Conservation (phyloP, 2,113 vertebrate genomes). For the Myodes glareolus region DNA sequence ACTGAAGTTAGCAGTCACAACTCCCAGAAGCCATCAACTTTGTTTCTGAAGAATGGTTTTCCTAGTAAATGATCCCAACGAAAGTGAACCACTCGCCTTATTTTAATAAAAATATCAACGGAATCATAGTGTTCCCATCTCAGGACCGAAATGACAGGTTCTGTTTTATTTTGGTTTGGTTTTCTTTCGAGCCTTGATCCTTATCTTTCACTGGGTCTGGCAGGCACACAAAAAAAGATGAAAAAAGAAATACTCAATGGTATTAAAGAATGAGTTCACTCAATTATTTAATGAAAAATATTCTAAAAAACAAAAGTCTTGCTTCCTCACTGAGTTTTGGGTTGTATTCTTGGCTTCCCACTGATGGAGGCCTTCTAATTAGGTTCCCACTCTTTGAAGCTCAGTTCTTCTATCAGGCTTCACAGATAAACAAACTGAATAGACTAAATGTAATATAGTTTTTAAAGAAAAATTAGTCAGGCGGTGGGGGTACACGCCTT, state of each 20-base stretch:
- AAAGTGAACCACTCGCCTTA: slow-evolving; percentile 71
- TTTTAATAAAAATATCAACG: slow-evolving; percentile 64
- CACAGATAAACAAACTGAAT: neutral
- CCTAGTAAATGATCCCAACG: slow-evolving; percentile 53
- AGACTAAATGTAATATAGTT: neutral
- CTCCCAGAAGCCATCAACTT: slow-evolving; percentile 45
- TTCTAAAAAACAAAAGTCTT: neutral
- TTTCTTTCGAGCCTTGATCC: slow-evolving; percentile 51
- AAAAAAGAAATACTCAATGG: slow-evolving; percentile 63
- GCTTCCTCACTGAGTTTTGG: neutral
- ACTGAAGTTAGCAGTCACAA: slow-evolving; percentile 49
- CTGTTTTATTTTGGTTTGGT: neutral
- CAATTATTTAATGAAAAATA: neutral
- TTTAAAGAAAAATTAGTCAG: no score
- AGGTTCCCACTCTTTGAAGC: neutral
- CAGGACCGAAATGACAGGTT: slow-evolving; percentile 31
- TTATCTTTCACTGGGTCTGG: slow-evolving; percentile 53
- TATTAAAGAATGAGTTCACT: slow-evolving; percentile 18
- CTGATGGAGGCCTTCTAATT: neutral
- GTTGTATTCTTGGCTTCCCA: neutral
- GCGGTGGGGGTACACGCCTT: no score
- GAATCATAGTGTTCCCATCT: slow-evolving; percentile 32
- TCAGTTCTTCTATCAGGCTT: slow-evolving; percentile 27
- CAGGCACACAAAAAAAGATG: slow-evolving; percentile 29
- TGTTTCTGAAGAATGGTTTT: slow-evolving; percentile 72